Percentiles rank a stretch among this genome's conserved stretches.
Conservation (phyloP, 1,140 invertebrate species). For the Drosophila nigromelanica region DNA sequence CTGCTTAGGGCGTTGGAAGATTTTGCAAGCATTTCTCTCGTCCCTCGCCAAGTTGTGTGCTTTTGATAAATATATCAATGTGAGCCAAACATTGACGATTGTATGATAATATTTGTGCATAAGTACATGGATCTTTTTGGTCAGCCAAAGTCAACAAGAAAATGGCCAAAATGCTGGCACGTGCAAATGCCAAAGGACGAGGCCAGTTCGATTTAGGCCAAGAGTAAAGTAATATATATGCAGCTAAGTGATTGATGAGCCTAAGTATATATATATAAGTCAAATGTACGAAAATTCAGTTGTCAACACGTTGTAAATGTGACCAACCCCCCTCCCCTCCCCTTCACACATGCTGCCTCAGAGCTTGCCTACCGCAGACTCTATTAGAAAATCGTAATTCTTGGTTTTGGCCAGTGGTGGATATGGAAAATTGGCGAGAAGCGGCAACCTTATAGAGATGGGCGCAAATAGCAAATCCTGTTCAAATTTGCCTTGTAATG, state of each 20-base stretch:
- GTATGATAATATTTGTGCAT: conserved; percentile 30
- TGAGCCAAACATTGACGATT: conserved; percentile 25
- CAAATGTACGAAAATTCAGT: conserved; percentile 50
- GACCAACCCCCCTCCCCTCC: neutral
- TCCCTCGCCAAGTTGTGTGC: neutral
- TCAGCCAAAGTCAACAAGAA: conserved; percentile 13
- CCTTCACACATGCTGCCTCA: too few species aligned
- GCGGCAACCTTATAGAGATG: neutral
- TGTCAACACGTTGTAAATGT: conserved; percentile 50
- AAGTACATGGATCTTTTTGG: conserved; percentile 29
- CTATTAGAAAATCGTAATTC: conserved; percentile 30
- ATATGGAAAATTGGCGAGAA: conserved; percentile 1
- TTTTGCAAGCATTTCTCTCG: too few species aligned
- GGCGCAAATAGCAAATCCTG: conserved; percentile 30
- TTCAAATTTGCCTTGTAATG: conserved; percentile 33
- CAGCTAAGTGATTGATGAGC: conserved; percentile 62
- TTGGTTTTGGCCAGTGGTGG: neutral
- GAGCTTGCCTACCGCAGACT: neutral
- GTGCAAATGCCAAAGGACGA: conserved; percentile 21
- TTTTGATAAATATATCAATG: conserved; percentile 18
- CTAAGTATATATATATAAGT: neutral
- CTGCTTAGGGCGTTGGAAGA: too few species aligned
- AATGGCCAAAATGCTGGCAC: conserved; percentile 36
- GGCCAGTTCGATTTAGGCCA: conserved; percentile 22
- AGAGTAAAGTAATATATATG: conserved; percentile 27